phyloP scores from a whole-genome alignment of 1,140 invertebrate genomes.

The Holotrichia oblita region DNA sequence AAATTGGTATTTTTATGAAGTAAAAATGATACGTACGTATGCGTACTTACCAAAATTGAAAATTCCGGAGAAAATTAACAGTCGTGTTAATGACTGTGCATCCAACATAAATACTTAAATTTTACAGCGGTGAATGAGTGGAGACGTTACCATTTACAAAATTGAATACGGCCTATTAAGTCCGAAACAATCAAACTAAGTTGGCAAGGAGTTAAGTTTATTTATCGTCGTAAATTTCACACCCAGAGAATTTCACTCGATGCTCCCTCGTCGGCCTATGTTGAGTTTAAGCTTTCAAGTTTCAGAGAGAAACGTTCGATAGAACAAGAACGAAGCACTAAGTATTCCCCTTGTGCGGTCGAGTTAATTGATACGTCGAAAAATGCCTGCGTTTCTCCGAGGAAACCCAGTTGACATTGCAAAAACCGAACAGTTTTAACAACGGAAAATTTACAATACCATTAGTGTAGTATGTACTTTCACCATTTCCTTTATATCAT shows the following conservation, averaged over 20 bases:
- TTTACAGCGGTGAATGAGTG: not conserved
- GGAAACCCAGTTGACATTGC: not conserved
- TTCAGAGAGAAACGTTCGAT: not conserved
- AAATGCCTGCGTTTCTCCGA: slow-evolving; percentile 21
- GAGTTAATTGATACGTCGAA: slow-evolving; percentile 24
- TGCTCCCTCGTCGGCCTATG: not conserved
- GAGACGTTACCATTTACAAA: slow-evolving; percentile 27
- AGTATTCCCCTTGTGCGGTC: slow-evolving; percentile 30
- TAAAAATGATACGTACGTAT: not conserved
- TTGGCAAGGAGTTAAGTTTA: slow-evolving; percentile 36
- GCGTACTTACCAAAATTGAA: slow-evolving; percentile 19
- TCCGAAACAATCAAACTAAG: slow-evolving; percentile 32
- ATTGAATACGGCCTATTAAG: slow-evolving; percentile 32
- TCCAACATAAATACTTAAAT: slow-evolving; percentile 20
- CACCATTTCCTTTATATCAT: not conserved
- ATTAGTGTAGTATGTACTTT: not conserved
- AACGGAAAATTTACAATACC: not conserved
- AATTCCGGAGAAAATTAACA: slow-evolving; percentile 24
- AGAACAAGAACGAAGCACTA: slow-evolving; percentile 5
- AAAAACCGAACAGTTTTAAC: slow-evolving; percentile 15
- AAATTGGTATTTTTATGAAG: not conserved
- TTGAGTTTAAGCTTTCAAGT: slow-evolving; percentile 1
- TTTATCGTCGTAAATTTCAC: slow-evolving; percentile 33
- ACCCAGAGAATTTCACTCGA: slow-evolving; percentile 22
- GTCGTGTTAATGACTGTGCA: not conserved